These are phyloP conservation scores for Hedychridium roseum DNA, from an alignment of 2,888 invertebrate species.

Conservation along the genomic window DNA sequence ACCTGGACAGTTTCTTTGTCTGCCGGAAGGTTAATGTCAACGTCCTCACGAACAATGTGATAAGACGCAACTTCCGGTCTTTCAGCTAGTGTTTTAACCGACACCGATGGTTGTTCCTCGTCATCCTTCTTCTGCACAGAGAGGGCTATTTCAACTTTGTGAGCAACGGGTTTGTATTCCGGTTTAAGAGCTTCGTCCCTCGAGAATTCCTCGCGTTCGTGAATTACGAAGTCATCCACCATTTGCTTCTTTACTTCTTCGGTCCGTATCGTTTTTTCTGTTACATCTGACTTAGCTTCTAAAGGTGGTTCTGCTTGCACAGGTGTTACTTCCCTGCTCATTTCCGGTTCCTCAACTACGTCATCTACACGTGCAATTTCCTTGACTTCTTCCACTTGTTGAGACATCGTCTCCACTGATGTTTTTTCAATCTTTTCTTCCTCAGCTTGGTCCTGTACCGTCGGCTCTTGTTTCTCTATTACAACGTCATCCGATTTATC, in stretches of 20 bases:
- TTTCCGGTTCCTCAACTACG: no score
- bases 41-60: slow-evolving; percentile 48
- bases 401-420: slow-evolving; percentile 1
- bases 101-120: slow-evolving; percentile 42
- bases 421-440: slow-evolving; percentile 50
- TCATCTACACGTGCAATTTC: no score
- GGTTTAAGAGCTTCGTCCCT: slow-evolving; percentile 32
- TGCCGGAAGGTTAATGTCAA: slow-evolving; percentile 52
- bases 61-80: slow-evolving; percentile 37
- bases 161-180: slow-evolving; percentile 40
- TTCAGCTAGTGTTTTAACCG: slow-evolving; percentile 48
- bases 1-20: slow-evolving; percentile 41
- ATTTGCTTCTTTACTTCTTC: not conserved
- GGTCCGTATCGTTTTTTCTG: not conserved
- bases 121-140: slow-evolving; percentile 48
- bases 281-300: not conserved
- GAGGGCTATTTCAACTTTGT: slow-evolving; percentile 55
- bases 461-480: slow-evolving; percentile 30
- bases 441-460: slow-evolving; percentile 24
- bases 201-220: slow-evolving; percentile 13
- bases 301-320: no score
- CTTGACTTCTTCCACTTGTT: not conserved
- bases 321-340: no score
- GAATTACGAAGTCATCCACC: not conserved
- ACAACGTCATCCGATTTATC: slow-evolving; percentile 30